Evolutionary conservation across 2,888 invertebrate genomes (phyloP).

Genomic region (Coenonympha arcania): DNA sequence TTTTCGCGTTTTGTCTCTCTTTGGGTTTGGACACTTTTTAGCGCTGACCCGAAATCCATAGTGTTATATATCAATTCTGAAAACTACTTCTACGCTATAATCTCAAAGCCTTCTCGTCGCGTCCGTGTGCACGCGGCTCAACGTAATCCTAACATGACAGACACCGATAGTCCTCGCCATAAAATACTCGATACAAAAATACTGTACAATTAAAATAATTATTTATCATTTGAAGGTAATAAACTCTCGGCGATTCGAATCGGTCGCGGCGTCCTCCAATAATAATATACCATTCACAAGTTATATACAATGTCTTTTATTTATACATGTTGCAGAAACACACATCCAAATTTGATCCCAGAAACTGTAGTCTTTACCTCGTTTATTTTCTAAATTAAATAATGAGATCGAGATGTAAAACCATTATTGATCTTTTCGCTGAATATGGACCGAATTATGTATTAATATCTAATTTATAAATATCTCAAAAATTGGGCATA

Average conservation of each 20-base stretch:
- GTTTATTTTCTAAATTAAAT: conserved; percentile 73
- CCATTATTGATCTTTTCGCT: conserved; percentile 60
- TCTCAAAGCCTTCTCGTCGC: conserved; percentile 50
- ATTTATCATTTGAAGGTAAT: conserved; percentile 66
- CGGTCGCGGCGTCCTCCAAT: conserved; percentile 46
- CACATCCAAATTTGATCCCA: conserved; percentile 74
- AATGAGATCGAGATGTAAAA: conserved; percentile 70
- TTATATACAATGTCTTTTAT: conserved; percentile 65
- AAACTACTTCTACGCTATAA: conserved; percentile 60
- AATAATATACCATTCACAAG: conserved; percentile 70
- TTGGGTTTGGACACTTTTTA: too few species aligned
- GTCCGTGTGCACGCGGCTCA: conserved; percentile 14
- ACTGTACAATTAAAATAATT: conserved; percentile 68
- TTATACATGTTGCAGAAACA: conserved; percentile 71
- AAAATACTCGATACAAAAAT: conserved; percentile 73
- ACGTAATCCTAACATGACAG: background rate
- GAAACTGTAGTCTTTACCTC: conserved; percentile 72
- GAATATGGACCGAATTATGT: conserved; percentile 43
- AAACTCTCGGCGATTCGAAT: conserved; percentile 57
- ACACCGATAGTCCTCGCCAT: conserved; percentile 37
- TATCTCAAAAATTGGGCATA: conserved; percentile 22
- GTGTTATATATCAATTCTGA: too few species aligned
- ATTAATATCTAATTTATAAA: conserved; percentile 28
- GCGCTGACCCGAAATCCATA: too few species aligned
- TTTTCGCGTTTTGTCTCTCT: too few species aligned